Evolutionary conservation across 2,113 vertebrate genomes (phyloP).

Genomic region (Platysteira castanea): DNA sequence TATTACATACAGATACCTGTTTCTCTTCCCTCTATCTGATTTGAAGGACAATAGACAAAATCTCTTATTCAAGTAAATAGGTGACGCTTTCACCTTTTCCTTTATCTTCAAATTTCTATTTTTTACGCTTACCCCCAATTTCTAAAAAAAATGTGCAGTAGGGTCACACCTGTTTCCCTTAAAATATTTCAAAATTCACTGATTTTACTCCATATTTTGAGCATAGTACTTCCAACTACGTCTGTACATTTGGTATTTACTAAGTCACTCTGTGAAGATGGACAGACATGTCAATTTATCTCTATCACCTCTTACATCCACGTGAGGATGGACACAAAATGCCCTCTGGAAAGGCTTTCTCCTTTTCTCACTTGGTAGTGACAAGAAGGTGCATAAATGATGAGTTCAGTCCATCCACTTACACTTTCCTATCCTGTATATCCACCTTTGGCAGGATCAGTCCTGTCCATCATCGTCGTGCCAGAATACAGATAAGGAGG

Average conservation of each 20-base stretch:
- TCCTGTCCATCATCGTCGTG: fast-evolving
- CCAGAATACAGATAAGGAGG: not conserved
- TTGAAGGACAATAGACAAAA: constrained; percentile 7
- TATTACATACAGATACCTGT: not conserved
- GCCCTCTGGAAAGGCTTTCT: not conserved
- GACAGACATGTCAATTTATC: not conserved
- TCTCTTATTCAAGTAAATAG: not conserved
- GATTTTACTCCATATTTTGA: not conserved
- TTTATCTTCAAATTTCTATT: constrained; percentile 26
- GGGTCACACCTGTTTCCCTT: not conserved
- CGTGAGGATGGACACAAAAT: not conserved
- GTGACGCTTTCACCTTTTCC: not conserved
- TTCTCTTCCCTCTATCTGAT: not conserved
- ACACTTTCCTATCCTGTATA: not conserved
- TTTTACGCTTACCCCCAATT: not conserved
- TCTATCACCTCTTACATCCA: not conserved
- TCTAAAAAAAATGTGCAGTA: not conserved
- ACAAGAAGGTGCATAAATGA: not conserved
- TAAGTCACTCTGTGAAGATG: not conserved
- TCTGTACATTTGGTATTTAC: not conserved
- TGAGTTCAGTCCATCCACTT: not conserved
- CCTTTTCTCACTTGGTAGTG: not conserved
- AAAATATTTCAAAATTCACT: not conserved
- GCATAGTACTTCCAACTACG: not conserved
- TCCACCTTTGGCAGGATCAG: not conserved